phyloP scores from a whole-genome alignment of 2,797 vertebrate species.

The Sphenopsis melanotis region DNA sequence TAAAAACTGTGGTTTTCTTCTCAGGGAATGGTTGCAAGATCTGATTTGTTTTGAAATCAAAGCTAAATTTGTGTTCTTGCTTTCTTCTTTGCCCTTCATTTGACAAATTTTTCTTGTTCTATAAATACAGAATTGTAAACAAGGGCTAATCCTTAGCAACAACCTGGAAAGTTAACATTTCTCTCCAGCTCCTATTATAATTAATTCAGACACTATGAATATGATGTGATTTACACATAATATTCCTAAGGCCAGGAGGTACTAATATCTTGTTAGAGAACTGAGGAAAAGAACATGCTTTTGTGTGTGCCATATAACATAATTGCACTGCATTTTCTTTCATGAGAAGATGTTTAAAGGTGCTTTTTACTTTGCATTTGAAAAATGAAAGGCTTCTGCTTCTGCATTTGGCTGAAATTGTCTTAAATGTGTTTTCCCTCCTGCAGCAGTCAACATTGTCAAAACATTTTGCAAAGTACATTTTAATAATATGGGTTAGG shows the following conservation, averaged over 20 bases:
- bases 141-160: conserved; percentile 64
- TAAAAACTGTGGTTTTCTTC: conserved; percentile 56
- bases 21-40: conserved; percentile 40
- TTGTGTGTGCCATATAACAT: conserved; percentile 14
- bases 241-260: conserved; percentile 54
- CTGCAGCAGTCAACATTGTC: conserved; percentile 49
- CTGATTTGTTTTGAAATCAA: conserved; percentile 59
- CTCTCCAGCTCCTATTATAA: conserved; percentile 44
- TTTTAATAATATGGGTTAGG: conserved; percentile 53
- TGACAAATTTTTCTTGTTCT: conserved; percentile 58
- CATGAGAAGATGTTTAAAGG: conserved; percentile 43
- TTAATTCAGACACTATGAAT: conserved; percentile 55
- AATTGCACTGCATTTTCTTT: conserved; percentile 56
- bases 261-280: conserved; percentile 59
- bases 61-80: conserved; percentile 44
- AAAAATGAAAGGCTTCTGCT: conserved; percentile 44
- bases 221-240: conserved; percentile 49
- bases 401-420: conserved; percentile 62
- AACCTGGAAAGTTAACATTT: conserved; percentile 65
- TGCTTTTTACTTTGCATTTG: conserved; percentile 52
- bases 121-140: conserved; percentile 64
- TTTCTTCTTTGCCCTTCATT: conserved; percentile 63
- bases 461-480: conserved; percentile 45
- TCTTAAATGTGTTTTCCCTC: conserved; percentile 52
- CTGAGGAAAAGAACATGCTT: conserved; percentile 28